Evolutionary conservation across 2,888 invertebrate genomes (phyloP).

Genomic region (Napeogenes inachia): DNA sequence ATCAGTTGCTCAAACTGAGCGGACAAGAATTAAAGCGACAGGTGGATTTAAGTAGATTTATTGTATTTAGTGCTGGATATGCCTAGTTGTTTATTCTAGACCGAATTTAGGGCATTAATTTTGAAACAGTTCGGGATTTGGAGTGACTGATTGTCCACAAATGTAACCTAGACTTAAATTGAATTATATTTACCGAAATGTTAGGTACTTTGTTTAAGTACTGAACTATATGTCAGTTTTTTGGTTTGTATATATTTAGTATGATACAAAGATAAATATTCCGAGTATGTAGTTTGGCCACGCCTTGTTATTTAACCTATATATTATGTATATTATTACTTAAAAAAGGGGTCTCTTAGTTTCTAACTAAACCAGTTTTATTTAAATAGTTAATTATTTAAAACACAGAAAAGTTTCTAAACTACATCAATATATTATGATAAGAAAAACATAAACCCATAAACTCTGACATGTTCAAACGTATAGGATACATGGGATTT

Average conservation of each 20-base stretch:
- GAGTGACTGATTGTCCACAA: slow-evolving; percentile 15
- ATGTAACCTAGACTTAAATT: not conserved
- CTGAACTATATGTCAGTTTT: not conserved
- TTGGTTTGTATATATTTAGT: no score
- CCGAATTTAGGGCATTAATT: slow-evolving; percentile 24
- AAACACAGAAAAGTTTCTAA: no score
- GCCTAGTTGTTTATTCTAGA: slow-evolving; percentile 24
- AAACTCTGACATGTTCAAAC: no score
- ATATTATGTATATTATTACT: no score
- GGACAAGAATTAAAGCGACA: slow-evolving; percentile 33
- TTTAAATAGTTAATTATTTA: no score
- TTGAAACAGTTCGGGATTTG: slow-evolving; percentile 19
- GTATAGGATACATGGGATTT: slow-evolving; percentile 2
- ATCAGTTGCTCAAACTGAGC: slow-evolving; percentile 28
- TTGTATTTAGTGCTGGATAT: slow-evolving; percentile 24
- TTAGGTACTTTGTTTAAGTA: not conserved
- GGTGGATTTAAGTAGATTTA: slow-evolving; percentile 32
- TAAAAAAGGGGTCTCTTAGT: no score
- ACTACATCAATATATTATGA: no score
- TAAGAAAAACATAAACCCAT: no score
- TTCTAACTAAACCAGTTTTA: no score
- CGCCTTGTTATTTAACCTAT: no score
- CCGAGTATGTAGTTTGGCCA: no score
- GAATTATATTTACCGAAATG: not conserved
- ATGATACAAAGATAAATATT: no score